Evolutionary conservation across 2,888 invertebrate genomes (phyloP), one percentile per base, ranked within the genome.

Genomic region (Lumbricus terrestris): DNA sequence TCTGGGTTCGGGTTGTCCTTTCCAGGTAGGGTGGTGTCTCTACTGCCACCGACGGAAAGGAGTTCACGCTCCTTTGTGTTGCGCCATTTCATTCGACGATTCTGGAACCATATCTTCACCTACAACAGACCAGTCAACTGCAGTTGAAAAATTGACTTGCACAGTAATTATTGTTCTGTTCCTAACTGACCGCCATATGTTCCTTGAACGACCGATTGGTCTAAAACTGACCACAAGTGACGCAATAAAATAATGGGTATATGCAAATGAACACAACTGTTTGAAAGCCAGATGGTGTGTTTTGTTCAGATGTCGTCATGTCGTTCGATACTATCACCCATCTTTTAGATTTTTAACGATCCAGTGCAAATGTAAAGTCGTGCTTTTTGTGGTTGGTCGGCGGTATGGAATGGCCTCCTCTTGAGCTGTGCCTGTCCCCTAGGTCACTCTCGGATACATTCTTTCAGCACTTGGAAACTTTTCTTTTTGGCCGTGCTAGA

Each of bases 11-110:
- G 98, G 95, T 98, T 98, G 96, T 98, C 98, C 95, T 98, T 98
- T 95, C 98, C 98, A 0, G 98, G 98, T 37, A 98, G 95, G 0
- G 98, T 98, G 95, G 98, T 98, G 94, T 98, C 98, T 47, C 98
- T 96, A 16, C 98, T 97, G 2, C 98, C 98, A 0, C 98, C 98
- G 35, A 97, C 97, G 0, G 98, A 98, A 38, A 99, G 96, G 0
- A 98, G 96, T 95, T 99, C 98, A 54, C 98, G 96, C 95, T 99
- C 99, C 95, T 99, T 99, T 11, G 98, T 98, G 95, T 99, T 99
- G 90, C 99, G 96, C 99, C 99, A 99, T 95, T 98, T 99, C 99
- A 99, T 99, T 90, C 99, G 97, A 0, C 99, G 97, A 95, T 99
- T 99, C 96, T 99, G 99, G 95, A 99, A 99, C 97, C 97, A 97